These are phyloP conservation scores for Onychostruthus taczanowskii DNA, from an alignment of 2,113 vertebrate genomes.

Conservation along the genomic window DNA sequence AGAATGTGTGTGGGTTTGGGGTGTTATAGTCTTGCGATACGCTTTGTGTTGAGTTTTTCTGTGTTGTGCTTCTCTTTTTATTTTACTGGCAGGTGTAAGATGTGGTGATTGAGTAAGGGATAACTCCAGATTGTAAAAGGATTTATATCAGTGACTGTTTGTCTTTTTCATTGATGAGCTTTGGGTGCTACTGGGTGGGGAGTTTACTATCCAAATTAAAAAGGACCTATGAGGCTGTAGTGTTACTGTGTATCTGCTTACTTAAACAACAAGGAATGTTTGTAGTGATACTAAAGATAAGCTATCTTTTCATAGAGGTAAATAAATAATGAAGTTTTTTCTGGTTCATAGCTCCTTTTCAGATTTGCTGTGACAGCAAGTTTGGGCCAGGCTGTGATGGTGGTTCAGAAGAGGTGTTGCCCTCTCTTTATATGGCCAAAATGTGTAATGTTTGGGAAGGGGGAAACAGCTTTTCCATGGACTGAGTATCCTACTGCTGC, in stretches of 20 bases:
- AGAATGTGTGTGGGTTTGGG: not conserved
- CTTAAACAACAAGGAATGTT: not conserved
- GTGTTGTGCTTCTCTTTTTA: not conserved
- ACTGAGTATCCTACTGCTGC: not conserved
- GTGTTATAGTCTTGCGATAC: not conserved
- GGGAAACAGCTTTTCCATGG: not conserved
- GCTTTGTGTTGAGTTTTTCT: not conserved
- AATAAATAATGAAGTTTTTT: not conserved
- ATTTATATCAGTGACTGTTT: not conserved
- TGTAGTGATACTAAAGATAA: not conserved
- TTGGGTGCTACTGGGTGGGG: not conserved
- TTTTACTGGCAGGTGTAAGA: not conserved
- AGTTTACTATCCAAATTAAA: not conserved
- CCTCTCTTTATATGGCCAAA: not conserved
- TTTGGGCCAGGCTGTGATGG: not conserved
- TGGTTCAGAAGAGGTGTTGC: not conserved
- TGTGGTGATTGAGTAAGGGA: not conserved
- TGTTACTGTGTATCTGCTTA: not conserved
- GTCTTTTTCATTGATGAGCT: not conserved
- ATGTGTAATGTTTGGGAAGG: not conserved
- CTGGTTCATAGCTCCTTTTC: not conserved
- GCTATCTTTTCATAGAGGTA: not conserved
- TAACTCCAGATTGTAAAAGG: not conserved
- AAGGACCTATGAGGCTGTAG: accelerated
- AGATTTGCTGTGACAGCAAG: not conserved